A percentile compares a stretch with the other conserved stretches of the same genome.
Conservation (phyloP, 2,113 vertebrate species). For the Hydrochoerus hydrochaeris region DNA sequence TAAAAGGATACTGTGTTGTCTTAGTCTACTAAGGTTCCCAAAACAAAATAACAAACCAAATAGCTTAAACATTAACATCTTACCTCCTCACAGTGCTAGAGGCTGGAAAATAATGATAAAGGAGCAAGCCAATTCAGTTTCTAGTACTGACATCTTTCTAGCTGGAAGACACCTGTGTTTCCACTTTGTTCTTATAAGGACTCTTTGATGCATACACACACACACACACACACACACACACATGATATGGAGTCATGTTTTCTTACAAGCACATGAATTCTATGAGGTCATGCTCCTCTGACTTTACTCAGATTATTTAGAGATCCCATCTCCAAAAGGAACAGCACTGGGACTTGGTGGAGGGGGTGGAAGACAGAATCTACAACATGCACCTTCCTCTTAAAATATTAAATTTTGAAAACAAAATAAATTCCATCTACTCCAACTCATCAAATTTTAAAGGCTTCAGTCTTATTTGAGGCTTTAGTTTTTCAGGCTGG, state of each 20-base stretch:
- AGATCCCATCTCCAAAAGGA: background rate
- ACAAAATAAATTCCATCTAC: background rate
- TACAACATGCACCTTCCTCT: background rate
- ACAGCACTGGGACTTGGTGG: background rate
- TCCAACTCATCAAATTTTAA: background rate
- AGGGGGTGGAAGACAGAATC: no score
- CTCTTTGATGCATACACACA: background rate
- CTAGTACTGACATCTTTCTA: background rate
- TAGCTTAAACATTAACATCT: background rate
- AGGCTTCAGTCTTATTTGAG: background rate
- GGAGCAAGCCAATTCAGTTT: background rate
- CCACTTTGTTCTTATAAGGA: background rate
- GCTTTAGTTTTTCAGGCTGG: background rate
- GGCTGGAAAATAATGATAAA: background rate
- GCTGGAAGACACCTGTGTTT: background rate
- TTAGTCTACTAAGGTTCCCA: background rate
- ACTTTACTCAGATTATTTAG: background rate
- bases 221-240: background rate
- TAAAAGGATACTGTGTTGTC: background rate
- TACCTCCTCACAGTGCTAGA: background rate
- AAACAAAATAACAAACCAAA: background rate
- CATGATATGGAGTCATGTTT: background rate
- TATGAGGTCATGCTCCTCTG: background rate
- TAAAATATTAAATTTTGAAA: conserved; percentile 14
- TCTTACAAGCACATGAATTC: background rate